A percentile compares a stretch with the other conserved stretches of the same genome.
Conservation (phyloP, 2,113 vertebrate species). For the Varanus salvator region DNA sequence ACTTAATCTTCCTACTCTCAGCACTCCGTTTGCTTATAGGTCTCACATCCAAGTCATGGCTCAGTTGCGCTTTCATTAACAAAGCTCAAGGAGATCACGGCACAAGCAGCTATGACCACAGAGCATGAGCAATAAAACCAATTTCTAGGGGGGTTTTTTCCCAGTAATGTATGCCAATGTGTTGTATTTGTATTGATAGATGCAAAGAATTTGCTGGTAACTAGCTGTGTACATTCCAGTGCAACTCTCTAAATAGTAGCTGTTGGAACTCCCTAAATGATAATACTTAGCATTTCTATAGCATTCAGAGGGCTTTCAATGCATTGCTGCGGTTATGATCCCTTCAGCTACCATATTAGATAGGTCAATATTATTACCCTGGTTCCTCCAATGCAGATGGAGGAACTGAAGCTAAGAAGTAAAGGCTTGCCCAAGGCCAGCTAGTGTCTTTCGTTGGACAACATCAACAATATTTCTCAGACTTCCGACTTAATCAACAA, state of each 20-base stretch:
- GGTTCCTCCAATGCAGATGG: background rate
- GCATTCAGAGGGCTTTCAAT: background rate
- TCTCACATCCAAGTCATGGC: fast-evolving
- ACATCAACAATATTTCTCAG: background rate
- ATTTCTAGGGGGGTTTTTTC: background rate
- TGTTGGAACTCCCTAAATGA: background rate
- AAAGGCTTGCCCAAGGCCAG: background rate
- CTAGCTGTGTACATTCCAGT: background rate
- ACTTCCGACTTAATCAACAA: background rate
- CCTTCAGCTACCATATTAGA: background rate
- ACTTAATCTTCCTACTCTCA: background rate
- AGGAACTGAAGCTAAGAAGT: background rate
- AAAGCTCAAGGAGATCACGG: background rate
- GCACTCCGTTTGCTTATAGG: background rate
- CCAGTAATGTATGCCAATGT: fast-evolving
- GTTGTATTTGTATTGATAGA: background rate
- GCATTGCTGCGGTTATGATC: background rate
- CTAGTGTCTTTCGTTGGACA: background rate
- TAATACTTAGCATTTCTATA: background rate
- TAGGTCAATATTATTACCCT: background rate
- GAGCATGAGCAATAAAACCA: background rate
- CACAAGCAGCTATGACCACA: background rate
- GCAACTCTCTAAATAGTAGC: background rate
- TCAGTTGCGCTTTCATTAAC: slow-evolving; percentile 25
- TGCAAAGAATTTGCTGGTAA: background rate